Percentiles rank a stretch among this genome's conserved stretches.
Conservation (phyloP, 2,888 invertebrate genomes). For the Therioaphis trifolii region DNA sequence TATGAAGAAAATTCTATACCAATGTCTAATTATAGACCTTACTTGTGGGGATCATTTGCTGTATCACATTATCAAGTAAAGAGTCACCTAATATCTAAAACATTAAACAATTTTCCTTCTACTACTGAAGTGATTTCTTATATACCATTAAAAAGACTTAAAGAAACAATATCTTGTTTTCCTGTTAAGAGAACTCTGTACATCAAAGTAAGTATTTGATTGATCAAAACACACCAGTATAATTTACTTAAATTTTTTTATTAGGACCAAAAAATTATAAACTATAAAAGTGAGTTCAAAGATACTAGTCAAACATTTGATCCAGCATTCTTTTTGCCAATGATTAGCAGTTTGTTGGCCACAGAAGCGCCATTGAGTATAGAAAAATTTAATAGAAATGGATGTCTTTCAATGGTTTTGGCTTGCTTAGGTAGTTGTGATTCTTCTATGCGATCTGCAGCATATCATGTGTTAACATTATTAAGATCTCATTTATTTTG, state of each 20-base stretch:
- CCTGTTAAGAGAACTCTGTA: slow-evolving; percentile 65
- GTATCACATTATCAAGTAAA: slow-evolving; percentile 79
- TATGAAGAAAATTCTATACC: slow-evolving; percentile 78
- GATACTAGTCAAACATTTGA: slow-evolving; percentile 76
- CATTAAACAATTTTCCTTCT: slow-evolving; percentile 65
- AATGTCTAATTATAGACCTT: slow-evolving; percentile 79
- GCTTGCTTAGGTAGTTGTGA: slow-evolving; percentile 79
- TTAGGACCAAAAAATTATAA: slow-evolving; percentile 41
- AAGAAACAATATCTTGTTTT: slow-evolving; percentile 62
- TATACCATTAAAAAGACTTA: slow-evolving; percentile 56
- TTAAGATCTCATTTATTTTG: slow-evolving; percentile 80
- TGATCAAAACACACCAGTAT: not conserved
- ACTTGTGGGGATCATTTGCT: slow-evolving; percentile 86
- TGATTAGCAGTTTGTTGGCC: slow-evolving; percentile 80
- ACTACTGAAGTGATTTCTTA: slow-evolving; percentile 63
- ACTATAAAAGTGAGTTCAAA: not conserved
- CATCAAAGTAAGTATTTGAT: slow-evolving; percentile 63
- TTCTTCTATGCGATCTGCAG: slow-evolving; percentile 76
- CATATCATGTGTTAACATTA: slow-evolving; percentile 79
- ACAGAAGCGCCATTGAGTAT: slow-evolving; percentile 81
- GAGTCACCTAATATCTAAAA: slow-evolving; percentile 65
- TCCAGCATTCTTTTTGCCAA: slow-evolving; percentile 82
- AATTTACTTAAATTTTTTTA: not conserved
- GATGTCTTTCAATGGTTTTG: slow-evolving; percentile 78
- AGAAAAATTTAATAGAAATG: slow-evolving; percentile 77